Conservation (phyloP, 2,888 invertebrate genomes). For the Malthinus flaveolus region DNA sequence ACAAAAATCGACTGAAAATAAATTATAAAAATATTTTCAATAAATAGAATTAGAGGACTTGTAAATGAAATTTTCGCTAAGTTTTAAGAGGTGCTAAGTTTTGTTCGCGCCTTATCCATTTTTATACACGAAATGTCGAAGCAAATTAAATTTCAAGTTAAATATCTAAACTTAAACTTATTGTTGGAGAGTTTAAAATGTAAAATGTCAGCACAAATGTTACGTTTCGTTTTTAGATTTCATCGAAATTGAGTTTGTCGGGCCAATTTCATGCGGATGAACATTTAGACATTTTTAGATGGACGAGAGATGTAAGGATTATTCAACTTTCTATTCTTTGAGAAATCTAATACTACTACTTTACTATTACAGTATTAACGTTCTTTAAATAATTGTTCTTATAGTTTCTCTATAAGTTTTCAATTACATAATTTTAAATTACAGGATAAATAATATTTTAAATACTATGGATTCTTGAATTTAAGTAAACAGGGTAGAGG, state of each 20-base stretch:
- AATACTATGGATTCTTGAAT: too few species aligned
- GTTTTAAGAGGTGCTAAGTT: background rate
- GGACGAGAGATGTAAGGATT: conserved; percentile 11
- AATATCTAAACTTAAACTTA: background rate
- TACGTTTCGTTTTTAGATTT: conserved; percentile 18
- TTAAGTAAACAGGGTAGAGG: too few species aligned
- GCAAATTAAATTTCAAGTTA: background rate
- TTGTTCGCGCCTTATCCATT: background rate
- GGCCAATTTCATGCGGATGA: conserved; percentile 26
- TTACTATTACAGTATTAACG: too few species aligned
- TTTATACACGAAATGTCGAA: background rate
- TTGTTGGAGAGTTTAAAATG: conserved; percentile 9
- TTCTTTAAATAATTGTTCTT: too few species aligned
- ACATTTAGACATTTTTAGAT: conserved; percentile 22
- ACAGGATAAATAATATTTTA: too few species aligned
- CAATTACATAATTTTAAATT: too few species aligned
- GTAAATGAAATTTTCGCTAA: background rate
- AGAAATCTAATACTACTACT: background rate
- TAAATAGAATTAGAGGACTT: too few species aligned
- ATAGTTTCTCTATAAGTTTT: too few species aligned
- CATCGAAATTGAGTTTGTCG: conserved; percentile 22
- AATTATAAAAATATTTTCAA: too few species aligned
- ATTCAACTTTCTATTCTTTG: conserved; percentile 2
- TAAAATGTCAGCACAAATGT: conserved; percentile 23
- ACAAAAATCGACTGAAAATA: too few species aligned